phyloP scores from a whole-genome alignment of 2,113 vertebrate genomes.

The Haemorhous mexicanus region DNA sequence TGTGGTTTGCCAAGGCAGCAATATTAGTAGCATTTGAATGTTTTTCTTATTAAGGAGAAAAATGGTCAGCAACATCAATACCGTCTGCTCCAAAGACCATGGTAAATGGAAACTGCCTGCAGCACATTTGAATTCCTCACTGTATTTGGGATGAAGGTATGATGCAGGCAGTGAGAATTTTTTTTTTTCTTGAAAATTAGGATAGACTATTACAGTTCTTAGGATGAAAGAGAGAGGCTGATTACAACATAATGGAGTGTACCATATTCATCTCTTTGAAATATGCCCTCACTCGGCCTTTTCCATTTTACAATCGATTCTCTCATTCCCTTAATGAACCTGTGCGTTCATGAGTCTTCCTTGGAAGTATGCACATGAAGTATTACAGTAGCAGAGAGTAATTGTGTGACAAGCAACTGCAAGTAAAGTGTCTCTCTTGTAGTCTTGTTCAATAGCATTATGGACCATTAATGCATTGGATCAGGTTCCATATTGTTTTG shows the following conservation, averaged over 20 bases:
- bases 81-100: conserved; percentile 64
- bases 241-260: conserved; percentile 88
- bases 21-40: conserved; percentile 84
- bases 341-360: conserved; percentile 76
- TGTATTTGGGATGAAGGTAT: conserved; percentile 54
- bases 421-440: conserved; percentile 79
- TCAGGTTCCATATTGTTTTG: conserved; percentile 62
- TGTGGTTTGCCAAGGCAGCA: conserved; percentile 81
- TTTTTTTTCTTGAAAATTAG: conserved; percentile 68
- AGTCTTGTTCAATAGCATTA: conserved; percentile 80
- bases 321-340: conserved; percentile 85
- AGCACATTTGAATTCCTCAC: conserved; percentile 53
- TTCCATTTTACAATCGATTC: conserved; percentile 85
- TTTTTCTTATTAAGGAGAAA: conserved; percentile 87
- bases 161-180: conserved; percentile 32
- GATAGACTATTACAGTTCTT: conserved; percentile 77
- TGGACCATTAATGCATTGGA: conserved; percentile 76
- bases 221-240: conserved; percentile 80
- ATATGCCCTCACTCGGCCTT: conserved; percentile 80
- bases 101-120: conserved; percentile 69
- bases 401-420: conserved; percentile 79
- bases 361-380: conserved; percentile 78
- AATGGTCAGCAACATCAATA: conserved; percentile 74
- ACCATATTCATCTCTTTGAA: conserved; percentile 84
- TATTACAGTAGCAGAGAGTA: conserved; percentile 76